phyloP scores from a whole-genome alignment of 1,140 invertebrate genomes.

The Apocrypta bakeri region DNA sequence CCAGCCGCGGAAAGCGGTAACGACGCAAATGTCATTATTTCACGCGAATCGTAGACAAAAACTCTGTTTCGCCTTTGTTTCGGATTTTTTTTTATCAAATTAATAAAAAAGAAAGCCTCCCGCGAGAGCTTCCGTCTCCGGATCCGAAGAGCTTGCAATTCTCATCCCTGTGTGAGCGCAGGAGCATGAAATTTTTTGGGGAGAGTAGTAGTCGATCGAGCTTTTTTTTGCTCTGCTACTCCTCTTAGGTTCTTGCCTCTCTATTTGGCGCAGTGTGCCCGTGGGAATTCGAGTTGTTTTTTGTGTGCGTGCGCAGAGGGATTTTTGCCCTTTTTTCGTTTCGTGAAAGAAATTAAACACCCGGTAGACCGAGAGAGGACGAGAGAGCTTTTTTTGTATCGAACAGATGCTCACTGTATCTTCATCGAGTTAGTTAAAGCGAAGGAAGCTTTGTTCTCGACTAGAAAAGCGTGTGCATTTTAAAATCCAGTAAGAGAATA shows the following conservation, averaged over 20 bases:
- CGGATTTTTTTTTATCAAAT: conserved; percentile 25
- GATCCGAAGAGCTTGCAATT: neutral
- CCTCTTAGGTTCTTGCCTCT: neutral
- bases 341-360: conserved; percentile 14
- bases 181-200: conserved; percentile 10
- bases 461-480: too few relatives aligned
- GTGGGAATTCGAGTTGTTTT: neutral
- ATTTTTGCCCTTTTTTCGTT: neutral
- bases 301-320: neutral
- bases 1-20: neutral
- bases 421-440: neutral
- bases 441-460: too few relatives aligned
- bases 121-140: neutral
- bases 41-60: neutral
- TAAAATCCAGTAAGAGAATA: too few relatives aligned
- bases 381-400: neutral
- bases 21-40: conserved; percentile 1
- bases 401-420: neutral
- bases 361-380: neutral
- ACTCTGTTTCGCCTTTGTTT: neutral
- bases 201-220: neutral
- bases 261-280: neutral
- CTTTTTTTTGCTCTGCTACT: neutral
- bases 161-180: neutral
- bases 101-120: conserved; percentile 16